These are phyloP conservation scores for Hymenochirus boettgeri DNA, from an alignment of 2,113 vertebrate species.

Conservation along the genomic window DNA sequence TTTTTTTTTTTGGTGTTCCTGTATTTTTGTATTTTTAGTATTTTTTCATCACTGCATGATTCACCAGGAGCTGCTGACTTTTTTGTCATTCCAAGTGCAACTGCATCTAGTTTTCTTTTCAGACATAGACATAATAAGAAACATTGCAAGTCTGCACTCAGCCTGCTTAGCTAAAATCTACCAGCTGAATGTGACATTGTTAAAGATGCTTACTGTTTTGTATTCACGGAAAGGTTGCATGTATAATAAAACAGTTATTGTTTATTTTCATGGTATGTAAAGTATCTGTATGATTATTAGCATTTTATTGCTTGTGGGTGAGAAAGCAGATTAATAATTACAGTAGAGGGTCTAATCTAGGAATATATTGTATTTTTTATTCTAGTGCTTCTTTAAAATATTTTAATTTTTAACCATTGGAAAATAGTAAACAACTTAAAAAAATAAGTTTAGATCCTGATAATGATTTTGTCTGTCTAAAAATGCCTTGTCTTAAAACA, in stretches of 20 bases:
- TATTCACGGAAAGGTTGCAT: not conserved
- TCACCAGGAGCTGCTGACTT: constrained; percentile 59
- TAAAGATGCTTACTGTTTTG: too few relatives aligned
- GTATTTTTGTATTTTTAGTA: constrained; percentile 40
- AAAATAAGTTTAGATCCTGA: not conserved
- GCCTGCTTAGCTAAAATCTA: not conserved
- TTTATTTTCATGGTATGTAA: constrained; percentile 6
- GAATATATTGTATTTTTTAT: not conserved
- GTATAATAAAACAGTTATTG: not conserved
- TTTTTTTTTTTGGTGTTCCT: constrained; percentile 51
- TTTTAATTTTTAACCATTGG: not conserved
- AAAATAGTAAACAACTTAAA: not conserved
- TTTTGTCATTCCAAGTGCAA: constrained; percentile 19
- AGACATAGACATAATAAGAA: not conserved
- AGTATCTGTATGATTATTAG: not conserved
- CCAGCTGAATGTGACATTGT: constrained; percentile 4
- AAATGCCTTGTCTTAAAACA: too few relatives aligned
- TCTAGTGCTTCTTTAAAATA: not conserved
- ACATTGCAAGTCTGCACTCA: not conserved
- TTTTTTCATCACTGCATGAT: constrained; percentile 60
- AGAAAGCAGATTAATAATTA: constrained; percentile 14
- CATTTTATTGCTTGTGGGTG: not conserved
- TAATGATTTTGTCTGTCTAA: too few relatives aligned
- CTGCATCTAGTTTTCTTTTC: constrained; percentile 7
- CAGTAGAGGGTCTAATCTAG: not conserved